Base-by-base conservation (phyloP, 1,140 invertebrate genomes). In the Myzus persicae region DNA sequence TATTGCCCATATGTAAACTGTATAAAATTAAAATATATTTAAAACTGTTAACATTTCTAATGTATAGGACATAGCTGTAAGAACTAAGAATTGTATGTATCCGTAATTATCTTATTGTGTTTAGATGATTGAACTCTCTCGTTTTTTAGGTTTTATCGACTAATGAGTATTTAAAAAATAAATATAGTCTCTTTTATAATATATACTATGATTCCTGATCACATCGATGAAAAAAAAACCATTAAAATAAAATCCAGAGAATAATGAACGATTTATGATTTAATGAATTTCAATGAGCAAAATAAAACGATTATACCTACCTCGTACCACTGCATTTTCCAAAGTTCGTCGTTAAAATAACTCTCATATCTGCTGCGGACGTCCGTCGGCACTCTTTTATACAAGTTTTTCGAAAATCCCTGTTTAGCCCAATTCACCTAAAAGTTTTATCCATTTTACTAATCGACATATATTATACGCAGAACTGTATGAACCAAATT, bases 281-380 rank as follows among this genome's bases (percentile, higher is more conserved):
- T 92, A 46, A 48, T 48, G 7, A 36, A 82, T 92, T 92, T 82
- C 36, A 26, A 18, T 51, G n/a, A 1, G 40, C n/a, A 38, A 44
- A 84, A 84, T 54, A 51, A 82, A 44, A 93, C 36, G 20, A 82
- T 93, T 81, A 67, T 93, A 95, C 96, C 96, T 96, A 99, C 98
- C 97, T 99, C 96, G 95, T 99, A 99, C 98, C 98, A 99, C 95
- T 99, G 97, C 94, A 98, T 96, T 67, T 96, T 95, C 97, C 98
- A 99, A 0, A 98, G 95, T 94, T 98, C 97, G 94, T 99, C 98
- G 94, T 98, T 98, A 95, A 98, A 99, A 93, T 95, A 94, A 24
- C 91, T 87, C 24, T 94, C 94, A 94, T 94, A 94, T 88, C 94
- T 91, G 89, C 94, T 94, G 31, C 38, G 90, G 36, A 54, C 54